Percentiles rank a stretch among this genome's conserved stretches.
Evolutionary conservation across 2,888 invertebrate genomes (phyloP).

Genomic region (Caenorhabditis sp.): DNA sequence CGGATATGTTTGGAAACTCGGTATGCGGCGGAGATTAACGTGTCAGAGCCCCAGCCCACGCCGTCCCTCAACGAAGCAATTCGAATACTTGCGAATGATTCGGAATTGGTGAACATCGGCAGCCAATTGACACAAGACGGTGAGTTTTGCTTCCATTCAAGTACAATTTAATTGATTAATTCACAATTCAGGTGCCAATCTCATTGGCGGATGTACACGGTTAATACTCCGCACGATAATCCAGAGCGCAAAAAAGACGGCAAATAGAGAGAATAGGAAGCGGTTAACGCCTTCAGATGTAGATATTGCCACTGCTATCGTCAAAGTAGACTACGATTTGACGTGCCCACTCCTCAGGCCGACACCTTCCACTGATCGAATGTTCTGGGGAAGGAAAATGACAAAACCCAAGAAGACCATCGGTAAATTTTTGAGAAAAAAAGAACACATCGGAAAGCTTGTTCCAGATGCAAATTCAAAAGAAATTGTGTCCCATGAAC

Average conservation of each 20-base stretch:
- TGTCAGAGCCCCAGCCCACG: not conserved
- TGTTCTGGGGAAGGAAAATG: constrained; percentile 53
- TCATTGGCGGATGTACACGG: constrained; percentile 30
- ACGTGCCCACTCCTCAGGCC: constrained; percentile 34
- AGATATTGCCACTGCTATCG: constrained; percentile 18
- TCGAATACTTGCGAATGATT: not conserved
- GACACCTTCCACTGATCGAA: constrained; percentile 25
- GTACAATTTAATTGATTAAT: not conserved
- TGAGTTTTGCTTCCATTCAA: not conserved
- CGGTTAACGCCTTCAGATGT: constrained; percentile 41
- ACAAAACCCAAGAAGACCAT: constrained; percentile 14
- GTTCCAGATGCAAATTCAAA: constrained; percentile 30
- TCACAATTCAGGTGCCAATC: not conserved
- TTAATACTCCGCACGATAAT: constrained; percentile 34
- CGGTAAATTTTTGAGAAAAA: constrained; percentile 14
- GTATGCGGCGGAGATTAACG: not conserved
- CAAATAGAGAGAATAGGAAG: constrained; percentile 26
- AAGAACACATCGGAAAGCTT: too few relatives aligned
- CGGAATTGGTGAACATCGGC: constrained; percentile 7
- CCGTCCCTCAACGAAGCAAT: constrained; percentile 18
- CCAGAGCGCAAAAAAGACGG: constrained; percentile 22
- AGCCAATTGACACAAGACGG: constrained; percentile 8
- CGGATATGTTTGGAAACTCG: constrained; percentile 22
- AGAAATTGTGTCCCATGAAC: constrained; percentile 23
- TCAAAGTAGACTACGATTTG: constrained; percentile 18